Conservation (phyloP, 2,888 invertebrate species). For the Notodonta dromedarius region DNA sequence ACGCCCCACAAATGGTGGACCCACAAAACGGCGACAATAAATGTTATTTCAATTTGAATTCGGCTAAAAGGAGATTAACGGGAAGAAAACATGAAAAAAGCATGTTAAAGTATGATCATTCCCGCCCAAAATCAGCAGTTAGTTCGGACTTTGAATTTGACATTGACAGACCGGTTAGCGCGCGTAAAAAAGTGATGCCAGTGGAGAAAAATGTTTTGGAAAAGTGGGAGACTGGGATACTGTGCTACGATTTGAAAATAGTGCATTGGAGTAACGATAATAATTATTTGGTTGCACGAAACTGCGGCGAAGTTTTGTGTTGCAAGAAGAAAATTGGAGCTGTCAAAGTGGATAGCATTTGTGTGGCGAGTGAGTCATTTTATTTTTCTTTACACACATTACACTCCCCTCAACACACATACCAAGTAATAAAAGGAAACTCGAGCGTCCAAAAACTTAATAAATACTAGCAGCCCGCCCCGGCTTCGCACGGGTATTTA, state of each 20-base stretch:
- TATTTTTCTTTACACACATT: not conserved
- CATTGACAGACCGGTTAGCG: slow-evolving; percentile 60
- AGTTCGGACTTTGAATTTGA: slow-evolving; percentile 46
- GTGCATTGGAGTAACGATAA: slow-evolving; percentile 52
- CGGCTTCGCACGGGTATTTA: too few species aligned
- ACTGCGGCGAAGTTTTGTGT: slow-evolving; percentile 68
- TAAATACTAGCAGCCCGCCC: too few species aligned
- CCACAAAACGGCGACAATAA: slow-evolving; percentile 17
- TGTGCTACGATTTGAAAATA: slow-evolving; percentile 69
- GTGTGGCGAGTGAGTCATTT: slow-evolving; percentile 63
- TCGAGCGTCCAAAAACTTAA: too few species aligned
- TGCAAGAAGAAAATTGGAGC: slow-evolving; percentile 58
- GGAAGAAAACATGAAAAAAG: slow-evolving; percentile 55
- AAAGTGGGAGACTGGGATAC: slow-evolving; percentile 60
- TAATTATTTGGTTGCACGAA: slow-evolving; percentile 67
- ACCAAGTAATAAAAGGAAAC: not conserved
- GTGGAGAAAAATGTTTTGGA: slow-evolving; percentile 42
- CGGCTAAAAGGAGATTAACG: slow-evolving; percentile 62
- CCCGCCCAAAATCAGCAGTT: slow-evolving; percentile 57
- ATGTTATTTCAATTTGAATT: slow-evolving; percentile 60
- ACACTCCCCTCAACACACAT: not conserved
- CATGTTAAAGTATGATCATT: slow-evolving; percentile 38
- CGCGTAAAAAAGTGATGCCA: slow-evolving; percentile 51
- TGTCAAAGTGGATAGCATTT: slow-evolving; percentile 55
- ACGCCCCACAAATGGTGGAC: slow-evolving; percentile 32